A percentile compares a stretch with the other conserved stretches of the same genome.
Evolutionary conservation across 2,888 invertebrate genomes (phyloP).

Genomic region (Meandrusa payeni): DNA sequence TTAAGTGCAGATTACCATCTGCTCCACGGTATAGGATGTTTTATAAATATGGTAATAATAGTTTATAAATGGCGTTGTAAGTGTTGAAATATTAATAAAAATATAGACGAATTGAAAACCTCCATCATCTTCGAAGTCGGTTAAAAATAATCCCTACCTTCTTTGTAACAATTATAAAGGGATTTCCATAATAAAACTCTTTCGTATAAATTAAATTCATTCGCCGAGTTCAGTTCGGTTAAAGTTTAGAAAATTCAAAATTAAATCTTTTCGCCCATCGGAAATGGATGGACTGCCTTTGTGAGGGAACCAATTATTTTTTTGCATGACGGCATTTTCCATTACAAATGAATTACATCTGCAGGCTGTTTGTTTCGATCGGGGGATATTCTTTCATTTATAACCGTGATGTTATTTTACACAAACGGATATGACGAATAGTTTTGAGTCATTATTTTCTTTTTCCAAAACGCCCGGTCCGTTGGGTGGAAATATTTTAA

Average conservation of each 20-base stretch:
- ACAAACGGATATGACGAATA: constrained; percentile 19
- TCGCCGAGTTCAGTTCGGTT: constrained; percentile 17
- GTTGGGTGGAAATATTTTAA: constrained; percentile 29
- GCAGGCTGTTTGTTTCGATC: constrained; percentile 52
- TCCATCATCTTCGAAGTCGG: too few species aligned
- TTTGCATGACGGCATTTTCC: constrained; percentile 63
- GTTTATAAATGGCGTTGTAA: too few species aligned
- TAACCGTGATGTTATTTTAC: constrained; percentile 27
- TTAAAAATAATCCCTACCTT: too few species aligned
- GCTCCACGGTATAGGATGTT: too few species aligned
- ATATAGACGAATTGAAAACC: too few species aligned
- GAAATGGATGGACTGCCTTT: constrained; percentile 55
- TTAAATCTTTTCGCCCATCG: constrained; percentile 51
- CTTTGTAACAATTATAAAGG: constrained; percentile 1
- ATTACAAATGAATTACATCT: constrained; percentile 61
- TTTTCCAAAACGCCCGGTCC: constrained; percentile 25
- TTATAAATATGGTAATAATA: too few species aligned
- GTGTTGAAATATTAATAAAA: too few species aligned
- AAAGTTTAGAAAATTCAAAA: constrained; percentile 33
- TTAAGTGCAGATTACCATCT: too few species aligned
- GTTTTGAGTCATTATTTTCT: constrained; percentile 22
- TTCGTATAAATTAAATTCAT: constrained; percentile 17
- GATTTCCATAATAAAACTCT: constrained; percentile 6
- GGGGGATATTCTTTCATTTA: constrained; percentile 42
- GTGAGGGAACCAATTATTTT: constrained; percentile 70